These are phyloP conservation scores for Drosophila anomalata DNA, from an alignment of 2,888 invertebrate genomes.

Conservation along the genomic window DNA sequence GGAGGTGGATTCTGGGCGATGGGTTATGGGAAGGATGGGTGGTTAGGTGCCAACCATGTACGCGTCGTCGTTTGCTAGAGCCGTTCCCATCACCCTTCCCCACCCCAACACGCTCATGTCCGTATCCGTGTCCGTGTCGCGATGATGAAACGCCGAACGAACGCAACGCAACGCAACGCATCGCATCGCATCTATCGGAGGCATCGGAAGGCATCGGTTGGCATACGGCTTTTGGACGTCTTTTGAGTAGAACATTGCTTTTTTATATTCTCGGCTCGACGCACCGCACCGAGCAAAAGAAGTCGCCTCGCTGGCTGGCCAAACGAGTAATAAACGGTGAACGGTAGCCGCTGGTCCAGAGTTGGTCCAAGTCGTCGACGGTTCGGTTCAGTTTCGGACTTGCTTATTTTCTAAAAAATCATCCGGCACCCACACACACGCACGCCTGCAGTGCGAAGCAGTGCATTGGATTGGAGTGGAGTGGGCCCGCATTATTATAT, in stretches of 20 bases:
- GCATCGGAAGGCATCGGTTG: constrained; percentile 72
- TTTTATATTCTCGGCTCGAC: constrained; percentile 82
- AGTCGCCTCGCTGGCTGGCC: constrained; percentile 36
- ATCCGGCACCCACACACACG: constrained; percentile 45
- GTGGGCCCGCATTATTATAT: constrained; percentile 69
- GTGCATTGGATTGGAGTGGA: constrained; percentile 39
- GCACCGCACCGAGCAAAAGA: constrained; percentile 67
- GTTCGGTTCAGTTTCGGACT: constrained; percentile 78
- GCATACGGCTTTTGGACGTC: constrained; percentile 83
- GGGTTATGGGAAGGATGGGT: neutral
- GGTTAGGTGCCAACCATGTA: constrained; percentile 50
- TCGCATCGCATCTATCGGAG: constrained; percentile 76
- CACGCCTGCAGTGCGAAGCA: constrained; percentile 33
- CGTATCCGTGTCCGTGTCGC: constrained; percentile 57
- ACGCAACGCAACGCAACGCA: constrained; percentile 34
- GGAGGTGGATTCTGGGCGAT: constrained; percentile 5
- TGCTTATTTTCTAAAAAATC: constrained; percentile 78
- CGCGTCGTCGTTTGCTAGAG: constrained; percentile 50
- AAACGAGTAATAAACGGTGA: constrained; percentile 15
- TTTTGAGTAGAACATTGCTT: constrained; percentile 83
- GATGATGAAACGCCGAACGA: constrained; percentile 81
- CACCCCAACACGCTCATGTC: constrained; percentile 47
- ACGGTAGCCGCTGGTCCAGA: constrained; percentile 59
- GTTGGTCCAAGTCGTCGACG: constrained; percentile 78
- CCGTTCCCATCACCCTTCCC: constrained; percentile 9